These are phyloP conservation scores for Apteryx mantelli DNA, from an alignment of 2,113 vertebrate species.

Conservation along the genomic window DNA sequence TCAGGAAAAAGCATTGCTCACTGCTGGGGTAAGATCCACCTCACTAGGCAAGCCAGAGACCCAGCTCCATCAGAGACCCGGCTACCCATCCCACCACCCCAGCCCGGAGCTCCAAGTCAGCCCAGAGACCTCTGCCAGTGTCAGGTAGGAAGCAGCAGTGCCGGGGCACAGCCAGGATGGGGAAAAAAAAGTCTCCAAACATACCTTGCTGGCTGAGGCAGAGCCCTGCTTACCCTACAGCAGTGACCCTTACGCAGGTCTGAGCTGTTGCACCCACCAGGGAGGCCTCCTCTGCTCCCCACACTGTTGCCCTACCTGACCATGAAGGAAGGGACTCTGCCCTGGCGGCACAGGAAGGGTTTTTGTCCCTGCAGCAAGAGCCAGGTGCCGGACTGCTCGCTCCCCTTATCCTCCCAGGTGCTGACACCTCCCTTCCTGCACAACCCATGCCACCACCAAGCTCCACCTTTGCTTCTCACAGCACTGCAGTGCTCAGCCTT, in stretches of 20 bases:
- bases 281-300: background rate
- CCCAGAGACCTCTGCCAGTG: background rate
- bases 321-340: too few relatives aligned
- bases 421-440: background rate
- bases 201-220: too few relatives aligned
- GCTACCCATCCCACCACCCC: rapidly evolving
- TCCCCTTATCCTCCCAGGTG: background rate
- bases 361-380: too few relatives aligned
- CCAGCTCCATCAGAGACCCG: background rate
- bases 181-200: background rate
- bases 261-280: background rate
- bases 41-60: background rate
- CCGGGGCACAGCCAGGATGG: background rate
- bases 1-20: background rate
- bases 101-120: background rate
- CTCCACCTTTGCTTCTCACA: background rate
- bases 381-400: background rate
- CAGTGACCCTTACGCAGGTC: background rate
- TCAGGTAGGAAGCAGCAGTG: background rate
- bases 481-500: too few relatives aligned
- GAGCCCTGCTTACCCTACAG: background rate
- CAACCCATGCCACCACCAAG: background rate
- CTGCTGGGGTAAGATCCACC: background rate
- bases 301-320: background rate
- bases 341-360: too few relatives aligned